Evolutionary conservation across 2,888 invertebrate genomes (phyloP), one percentile per base, ranked within the genome.

Genomic region (Polyommatus icarus): DNA sequence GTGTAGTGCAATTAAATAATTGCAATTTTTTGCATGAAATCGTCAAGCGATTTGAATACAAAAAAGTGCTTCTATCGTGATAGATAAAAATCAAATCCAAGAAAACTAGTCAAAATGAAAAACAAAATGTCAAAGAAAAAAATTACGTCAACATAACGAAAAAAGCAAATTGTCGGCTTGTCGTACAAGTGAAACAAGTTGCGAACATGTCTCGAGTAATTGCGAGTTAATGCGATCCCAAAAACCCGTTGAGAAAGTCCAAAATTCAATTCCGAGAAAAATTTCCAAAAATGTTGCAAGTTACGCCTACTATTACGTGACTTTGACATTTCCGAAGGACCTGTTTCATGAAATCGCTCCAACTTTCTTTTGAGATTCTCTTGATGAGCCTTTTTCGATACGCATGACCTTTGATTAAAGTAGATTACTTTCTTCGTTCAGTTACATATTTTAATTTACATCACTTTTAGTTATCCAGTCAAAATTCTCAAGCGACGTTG

Each of bases 181-280:
- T 67, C 15, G 29, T 15, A 24, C 73, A 40, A 24, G 73, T 73
- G 40, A 40, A 40, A 73, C 75, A 75, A 46, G 50, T 54, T 54
- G 50, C 32, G 24, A 75, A 54, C 75, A 75, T 8, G 29, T 75
- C 50, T 54, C 50, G 29, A 29, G 50, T 75, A 75, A 75, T 75
- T 75, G 75, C 75, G 15, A 20, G 46, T 54, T 75, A 75, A 75
- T 75, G 29, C 75, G 75, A 75, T 50, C 75, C 72, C 46, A 75
- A 15, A 46, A 75, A 50, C 75, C 29, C 18, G 75, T 75, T 20
- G 50, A 75, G 75, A 75, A 75, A 75, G 75, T 75, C 75, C 46
- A 75, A 75, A 75, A 50, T 40, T 73, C 15, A 46, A 50, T 75
- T 75, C 75, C 54, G 54, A 75, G 75, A 75, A 75, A 50, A 50